A percentile compares a stretch with the other conserved stretches of the same genome.
These are phyloP conservation scores for Pogoniulus pusillus DNA, from an alignment of 2,797 vertebrate species.

Conservation along the genomic window DNA sequence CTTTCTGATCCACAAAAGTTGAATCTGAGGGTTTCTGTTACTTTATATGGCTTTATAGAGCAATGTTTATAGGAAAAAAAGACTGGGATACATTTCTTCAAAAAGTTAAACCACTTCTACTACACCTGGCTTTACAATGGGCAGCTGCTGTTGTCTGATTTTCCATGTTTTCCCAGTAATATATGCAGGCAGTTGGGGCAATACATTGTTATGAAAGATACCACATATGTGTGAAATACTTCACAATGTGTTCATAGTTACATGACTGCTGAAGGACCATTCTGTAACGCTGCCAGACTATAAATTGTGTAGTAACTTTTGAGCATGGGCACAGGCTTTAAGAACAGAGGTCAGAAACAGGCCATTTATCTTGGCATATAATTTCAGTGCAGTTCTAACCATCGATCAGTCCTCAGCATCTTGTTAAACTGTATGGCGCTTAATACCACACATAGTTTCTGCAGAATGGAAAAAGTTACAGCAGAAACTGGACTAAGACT, in stretches of 20 bases:
- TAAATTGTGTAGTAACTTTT: not conserved
- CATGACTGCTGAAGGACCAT: fast-evolving
- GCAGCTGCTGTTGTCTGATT: not conserved
- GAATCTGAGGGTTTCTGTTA: not conserved
- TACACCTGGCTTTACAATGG: not conserved
- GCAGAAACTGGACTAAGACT: not conserved
- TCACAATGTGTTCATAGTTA: not conserved
- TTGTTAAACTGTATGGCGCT: not conserved
- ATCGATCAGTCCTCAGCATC: not conserved
- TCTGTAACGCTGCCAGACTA: not conserved
- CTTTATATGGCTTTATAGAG: not conserved
- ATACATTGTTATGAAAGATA: not conserved
- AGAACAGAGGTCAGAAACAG: not conserved
- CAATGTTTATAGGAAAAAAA: not conserved
- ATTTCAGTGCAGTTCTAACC: not conserved
- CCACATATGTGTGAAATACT: not conserved
- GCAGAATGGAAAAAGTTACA: not conserved
- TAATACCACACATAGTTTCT: not conserved
- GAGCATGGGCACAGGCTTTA: not conserved
- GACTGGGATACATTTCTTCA: not conserved
- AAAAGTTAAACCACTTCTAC: not conserved
- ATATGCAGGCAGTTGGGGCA: not conserved
- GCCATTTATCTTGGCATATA: not conserved
- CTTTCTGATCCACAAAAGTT: not conserved
- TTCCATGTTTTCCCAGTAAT: not conserved